phyloP scores from a whole-genome alignment of 2,797 vertebrate species.

The Molossus molossus region DNA sequence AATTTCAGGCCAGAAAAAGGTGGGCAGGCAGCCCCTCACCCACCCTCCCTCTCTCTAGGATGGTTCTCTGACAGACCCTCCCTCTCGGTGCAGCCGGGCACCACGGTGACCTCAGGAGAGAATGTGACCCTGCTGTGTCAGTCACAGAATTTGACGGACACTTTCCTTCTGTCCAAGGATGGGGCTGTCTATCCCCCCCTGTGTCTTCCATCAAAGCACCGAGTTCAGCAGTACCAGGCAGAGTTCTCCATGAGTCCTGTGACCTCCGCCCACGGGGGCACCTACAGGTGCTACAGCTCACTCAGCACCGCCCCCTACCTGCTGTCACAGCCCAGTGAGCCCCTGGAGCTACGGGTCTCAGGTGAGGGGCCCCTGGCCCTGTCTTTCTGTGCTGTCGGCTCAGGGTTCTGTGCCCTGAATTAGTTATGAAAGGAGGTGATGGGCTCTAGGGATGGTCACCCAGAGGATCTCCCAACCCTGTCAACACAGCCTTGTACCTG shows the following conservation, averaged over 20 bases:
- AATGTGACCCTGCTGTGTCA: slow-evolving; percentile 21
- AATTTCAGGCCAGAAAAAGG: too few species aligned
- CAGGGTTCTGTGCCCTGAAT: neutral
- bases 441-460: fast-evolving
- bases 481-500: fast-evolving
- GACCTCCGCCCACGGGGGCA: too few species aligned
- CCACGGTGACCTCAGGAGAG: fast-evolving
- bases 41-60: too few species aligned
- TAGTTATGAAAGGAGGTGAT: fast-evolving
- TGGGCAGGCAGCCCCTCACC: too few species aligned
- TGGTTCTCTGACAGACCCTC: neutral
- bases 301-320: too few species aligned
- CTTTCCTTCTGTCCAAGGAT: neutral
- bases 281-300: too few species aligned
- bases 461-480: too few species aligned
- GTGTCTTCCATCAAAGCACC: neutral
- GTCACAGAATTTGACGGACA: neutral
- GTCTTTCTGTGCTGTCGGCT: neutral
- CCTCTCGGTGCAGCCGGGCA: fast-evolving
- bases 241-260: too few species aligned
- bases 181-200: fast-evolving
- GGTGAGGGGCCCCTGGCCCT: too few species aligned
- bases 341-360: too few species aligned
- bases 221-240: too few species aligned
- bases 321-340: too few species aligned